Percentiles rank a stretch among this genome's conserved stretches.
Conservation (phyloP, 1,140 invertebrate species). For the Pseudoatta argentina region DNA sequence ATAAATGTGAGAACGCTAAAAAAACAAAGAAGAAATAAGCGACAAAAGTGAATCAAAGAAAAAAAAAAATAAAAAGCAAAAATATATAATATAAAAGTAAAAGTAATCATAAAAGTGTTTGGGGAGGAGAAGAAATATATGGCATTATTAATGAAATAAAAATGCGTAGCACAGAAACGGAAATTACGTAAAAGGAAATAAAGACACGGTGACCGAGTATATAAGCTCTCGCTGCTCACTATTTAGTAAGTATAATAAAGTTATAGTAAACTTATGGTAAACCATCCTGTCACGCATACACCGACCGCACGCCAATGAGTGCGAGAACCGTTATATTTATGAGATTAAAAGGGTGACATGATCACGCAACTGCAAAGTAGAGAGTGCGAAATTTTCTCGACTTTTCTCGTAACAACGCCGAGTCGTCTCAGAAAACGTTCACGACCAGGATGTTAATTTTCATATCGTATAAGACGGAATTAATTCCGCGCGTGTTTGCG, state of each 20-base stretch:
- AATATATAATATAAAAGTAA: background rate
- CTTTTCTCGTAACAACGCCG: background rate
- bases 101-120: background rate
- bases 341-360: background rate
- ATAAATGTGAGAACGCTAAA: background rate
- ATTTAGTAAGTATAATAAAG: slow-evolving; percentile 29
- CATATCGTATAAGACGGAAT: background rate
- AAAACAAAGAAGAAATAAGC: background rate
- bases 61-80: background rate
- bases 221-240: background rate
- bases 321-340: background rate
- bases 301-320: slow-evolving; percentile 12
- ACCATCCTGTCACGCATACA: background rate
- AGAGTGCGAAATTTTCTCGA: background rate
- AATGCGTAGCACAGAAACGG: background rate
- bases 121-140: background rate
- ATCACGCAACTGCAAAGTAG: background rate
- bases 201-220: slow-evolving; percentile 33
- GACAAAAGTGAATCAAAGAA: background rate
- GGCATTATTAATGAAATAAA: slow-evolving; percentile 3
- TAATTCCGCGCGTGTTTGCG: background rate
- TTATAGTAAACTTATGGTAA: background rate
- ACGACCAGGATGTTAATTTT: background rate
- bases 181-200: background rate
- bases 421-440: background rate